Evolutionary conservation across 2,113 vertebrate species (phyloP).

Genomic region (Neotragus moschatus): DNA sequence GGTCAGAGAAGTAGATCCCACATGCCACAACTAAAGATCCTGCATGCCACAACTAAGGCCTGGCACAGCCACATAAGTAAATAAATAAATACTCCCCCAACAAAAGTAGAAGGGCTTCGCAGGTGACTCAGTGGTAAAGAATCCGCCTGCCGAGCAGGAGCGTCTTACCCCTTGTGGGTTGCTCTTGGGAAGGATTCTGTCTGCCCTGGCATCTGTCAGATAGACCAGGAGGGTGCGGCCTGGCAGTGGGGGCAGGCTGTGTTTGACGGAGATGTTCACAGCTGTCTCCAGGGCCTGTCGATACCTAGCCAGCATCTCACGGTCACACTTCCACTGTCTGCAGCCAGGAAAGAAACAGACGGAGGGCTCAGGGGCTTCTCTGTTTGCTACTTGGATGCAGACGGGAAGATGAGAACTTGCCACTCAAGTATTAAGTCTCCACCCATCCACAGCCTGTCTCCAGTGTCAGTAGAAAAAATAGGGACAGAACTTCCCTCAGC

Average conservation of each 20-base stretch:
- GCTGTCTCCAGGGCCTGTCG: constrained; percentile 85
- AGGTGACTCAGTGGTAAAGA: background rate
- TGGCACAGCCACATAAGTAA: background rate
- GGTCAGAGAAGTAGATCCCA: background rate
- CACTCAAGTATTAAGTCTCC: background rate
- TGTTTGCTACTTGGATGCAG: background rate
- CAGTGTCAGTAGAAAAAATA: background rate
- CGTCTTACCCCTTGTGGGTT: constrained; percentile 20
- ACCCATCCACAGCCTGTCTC: background rate
- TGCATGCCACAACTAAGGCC: background rate
- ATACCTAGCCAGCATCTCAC: constrained; percentile 81
- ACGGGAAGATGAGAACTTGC: background rate
- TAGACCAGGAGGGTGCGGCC: constrained; percentile 86
- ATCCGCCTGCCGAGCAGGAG: background rate
- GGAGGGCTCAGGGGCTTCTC: background rate
- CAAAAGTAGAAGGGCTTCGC: background rate
- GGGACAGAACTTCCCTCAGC: background rate
- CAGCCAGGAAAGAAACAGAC: background rate
- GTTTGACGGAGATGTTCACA: constrained; percentile 83
- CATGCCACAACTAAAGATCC: background rate
- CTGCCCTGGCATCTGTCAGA: accelerated
- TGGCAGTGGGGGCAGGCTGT: constrained; percentile 87
- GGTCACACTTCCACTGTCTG: constrained; percentile 73
- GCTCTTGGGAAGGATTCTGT: background rate
- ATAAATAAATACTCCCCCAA: background rate